Conservation (phyloP, 53 echinoderm and acorn worm species). For the Paracentrotus lividus region DNA sequence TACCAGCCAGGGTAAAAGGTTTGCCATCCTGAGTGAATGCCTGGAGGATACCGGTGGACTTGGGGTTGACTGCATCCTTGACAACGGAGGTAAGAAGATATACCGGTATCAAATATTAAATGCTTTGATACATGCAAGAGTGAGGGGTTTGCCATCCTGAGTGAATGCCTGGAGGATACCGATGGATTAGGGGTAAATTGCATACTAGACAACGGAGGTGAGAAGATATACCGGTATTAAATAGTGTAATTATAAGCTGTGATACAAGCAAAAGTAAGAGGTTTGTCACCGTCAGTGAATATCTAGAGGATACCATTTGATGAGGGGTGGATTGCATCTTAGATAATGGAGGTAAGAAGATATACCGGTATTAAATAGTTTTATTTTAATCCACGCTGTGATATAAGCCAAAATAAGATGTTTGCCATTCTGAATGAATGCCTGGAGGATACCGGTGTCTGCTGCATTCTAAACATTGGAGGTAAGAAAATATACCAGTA, state of each 20-base stretch:
- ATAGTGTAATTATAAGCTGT: too few relatives aligned
- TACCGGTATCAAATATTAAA: background rate
- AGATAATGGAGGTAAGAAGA: too few relatives aligned
- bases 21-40: constrained; percentile 90
- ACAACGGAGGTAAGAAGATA: constrained; percentile 86
- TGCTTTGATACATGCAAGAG: constrained; percentile 82
- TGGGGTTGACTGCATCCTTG: constrained; percentile 92
- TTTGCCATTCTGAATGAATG: constrained; percentile 94
- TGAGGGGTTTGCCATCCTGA: constrained; percentile 88
- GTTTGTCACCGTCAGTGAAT: too few relatives aligned
- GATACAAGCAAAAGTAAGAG: too few relatives aligned
- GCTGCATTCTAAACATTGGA: constrained; percentile 90
- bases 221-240: too few relatives aligned
- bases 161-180: constrained; percentile 93
- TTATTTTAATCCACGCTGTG: too few relatives aligned
- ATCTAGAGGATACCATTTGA: too few relatives aligned
- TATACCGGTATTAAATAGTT: too few relatives aligned
- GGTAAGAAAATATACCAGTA: constrained; percentile 69
- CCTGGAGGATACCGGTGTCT: constrained; percentile 94
- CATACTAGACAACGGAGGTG: constrained; percentile 97
- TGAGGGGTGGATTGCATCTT: too few relatives aligned
- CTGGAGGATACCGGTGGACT: constrained; percentile 96
- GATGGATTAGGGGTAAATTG: constrained; percentile 95
- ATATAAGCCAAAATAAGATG: constrained; percentile 80
- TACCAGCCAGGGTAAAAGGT: constrained; percentile 80